A percentile compares a stretch with the other conserved stretches of the same genome.
phyloP scores from a whole-genome alignment of 2,888 invertebrate genomes.

The Xylophagus ater region DNA sequence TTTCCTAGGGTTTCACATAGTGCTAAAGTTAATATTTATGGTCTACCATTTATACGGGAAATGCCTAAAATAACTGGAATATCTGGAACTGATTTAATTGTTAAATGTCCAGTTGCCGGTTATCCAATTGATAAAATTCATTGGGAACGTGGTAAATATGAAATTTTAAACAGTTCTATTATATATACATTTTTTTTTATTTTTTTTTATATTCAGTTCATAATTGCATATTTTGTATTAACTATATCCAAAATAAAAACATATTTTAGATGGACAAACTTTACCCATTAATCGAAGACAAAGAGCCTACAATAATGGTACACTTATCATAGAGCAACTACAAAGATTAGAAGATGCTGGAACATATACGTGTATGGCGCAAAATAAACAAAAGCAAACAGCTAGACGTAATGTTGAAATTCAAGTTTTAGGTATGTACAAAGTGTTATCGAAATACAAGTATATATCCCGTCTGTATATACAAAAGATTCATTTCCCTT shows the following conservation, averaged over 20 bases:
- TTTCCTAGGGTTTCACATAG: conserved; percentile 54
- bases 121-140: conserved; percentile 77
- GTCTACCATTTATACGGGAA: conserved; percentile 71
- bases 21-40: conserved; percentile 80
- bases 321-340: conserved; percentile 73
- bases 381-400: conserved; percentile 69
- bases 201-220: conserved; percentile 13
- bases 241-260: no score
- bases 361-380: conserved; percentile 81
- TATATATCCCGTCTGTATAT: no score
- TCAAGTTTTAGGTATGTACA: conserved; percentile 53
- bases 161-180: no score
- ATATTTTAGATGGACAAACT: conserved; percentile 69
- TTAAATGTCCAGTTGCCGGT: conserved; percentile 83
- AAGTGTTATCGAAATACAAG: conserved; percentile 39
- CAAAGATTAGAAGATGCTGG: conserved; percentile 78
- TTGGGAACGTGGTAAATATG: conserved; percentile 79
- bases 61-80: conserved; percentile 84
- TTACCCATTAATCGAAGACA: conserved; percentile 79
- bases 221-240: no score
- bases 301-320: conserved; percentile 75
- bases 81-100: conserved; percentile 69
- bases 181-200: conserved; percentile 7
- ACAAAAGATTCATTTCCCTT: no score
- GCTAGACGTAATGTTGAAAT: conserved; percentile 66